Conservation (phyloP, 2,888 invertebrate genomes). For the Apamea epomidion region DNA sequence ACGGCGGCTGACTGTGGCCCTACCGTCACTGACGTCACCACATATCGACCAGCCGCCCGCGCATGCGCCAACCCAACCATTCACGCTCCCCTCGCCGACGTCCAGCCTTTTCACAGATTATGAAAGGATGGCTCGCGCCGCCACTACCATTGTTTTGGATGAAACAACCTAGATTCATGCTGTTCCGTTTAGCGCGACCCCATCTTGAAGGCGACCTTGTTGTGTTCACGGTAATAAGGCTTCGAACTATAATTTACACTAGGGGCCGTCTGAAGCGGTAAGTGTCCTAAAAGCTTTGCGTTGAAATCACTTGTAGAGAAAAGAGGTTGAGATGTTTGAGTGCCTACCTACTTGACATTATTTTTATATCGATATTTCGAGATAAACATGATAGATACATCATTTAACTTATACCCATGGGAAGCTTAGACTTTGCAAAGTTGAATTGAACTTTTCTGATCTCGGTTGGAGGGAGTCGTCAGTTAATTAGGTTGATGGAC, state of each 20-base stretch:
- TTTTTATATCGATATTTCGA: conserved; percentile 36
- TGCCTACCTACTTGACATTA: conserved; percentile 36
- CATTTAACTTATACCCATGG: conserved; percentile 36
- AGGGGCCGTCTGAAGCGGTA: conserved; percentile 57
- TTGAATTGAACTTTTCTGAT: conserved; percentile 61
- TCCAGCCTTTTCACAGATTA: conserved; percentile 77
- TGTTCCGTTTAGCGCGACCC: conserved; percentile 60
- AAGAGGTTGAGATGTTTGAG: conserved; percentile 43
- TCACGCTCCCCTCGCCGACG: conserved; percentile 68
- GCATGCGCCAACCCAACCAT: conserved; percentile 81
- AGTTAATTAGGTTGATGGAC: conserved; percentile 61
- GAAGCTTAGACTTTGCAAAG: conserved; percentile 46
- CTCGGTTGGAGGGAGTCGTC: conserved; percentile 36
- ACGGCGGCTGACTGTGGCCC: conserved; percentile 86
- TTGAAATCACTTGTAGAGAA: conserved; percentile 37
- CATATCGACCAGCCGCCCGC: conserved; percentile 83
- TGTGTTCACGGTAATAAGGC: conserved; percentile 58
- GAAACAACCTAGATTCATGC: conserved; percentile 71
- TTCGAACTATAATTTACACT: conserved; percentile 56
- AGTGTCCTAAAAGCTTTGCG: conserved; percentile 67
- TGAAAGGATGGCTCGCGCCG: conserved; percentile 73
- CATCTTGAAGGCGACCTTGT: conserved; percentile 64
- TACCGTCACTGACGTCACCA: conserved; percentile 85
- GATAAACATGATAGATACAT: conserved; percentile 32
- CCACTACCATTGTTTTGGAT: conserved; percentile 77